Percentiles rank a stretch among this genome's conserved stretches.
Conservation (phyloP, 30 jellyfish, hydroid and myxozoan species). For the Morbakka virulenta region DNA sequence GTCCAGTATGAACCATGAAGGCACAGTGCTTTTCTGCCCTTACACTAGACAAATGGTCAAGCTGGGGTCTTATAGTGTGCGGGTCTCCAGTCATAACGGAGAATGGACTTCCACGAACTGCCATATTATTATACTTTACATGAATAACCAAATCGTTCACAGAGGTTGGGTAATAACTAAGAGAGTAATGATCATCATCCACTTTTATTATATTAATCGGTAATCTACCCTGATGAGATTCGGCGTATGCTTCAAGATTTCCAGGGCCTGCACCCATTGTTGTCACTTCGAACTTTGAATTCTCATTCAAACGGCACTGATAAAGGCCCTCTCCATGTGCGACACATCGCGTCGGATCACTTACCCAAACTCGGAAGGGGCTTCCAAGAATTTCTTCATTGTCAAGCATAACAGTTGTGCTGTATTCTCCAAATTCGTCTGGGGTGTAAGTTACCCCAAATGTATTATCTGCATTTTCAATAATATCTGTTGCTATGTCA, state of each 20-base stretch:
- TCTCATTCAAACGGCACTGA: conserved; percentile 81
- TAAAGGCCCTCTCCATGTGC: conserved; percentile 90
- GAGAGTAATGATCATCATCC: conserved; percentile 52
- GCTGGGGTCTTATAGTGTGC: conserved; percentile 29
- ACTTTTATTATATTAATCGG: conserved; percentile 51
- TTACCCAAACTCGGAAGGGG: conserved; percentile 76
- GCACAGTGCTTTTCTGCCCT: conserved; percentile 39
- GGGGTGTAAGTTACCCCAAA: conserved; percentile 63
- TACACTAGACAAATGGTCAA: conserved; percentile 15
- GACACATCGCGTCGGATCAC: conserved; percentile 80
- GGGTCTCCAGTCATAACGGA: conserved; percentile 83
- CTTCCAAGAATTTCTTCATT: conserved; percentile 80
- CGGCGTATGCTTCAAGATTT: conserved; percentile 55
- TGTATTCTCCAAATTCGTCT: conserved; percentile 72
- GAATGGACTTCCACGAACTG: conserved; percentile 89
- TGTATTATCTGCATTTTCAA: conserved; percentile 68
- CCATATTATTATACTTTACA: conserved; percentile 56
- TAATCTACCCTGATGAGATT: conserved; percentile 34
- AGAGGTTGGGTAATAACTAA: conserved; percentile 66
- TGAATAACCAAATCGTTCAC: conserved; percentile 48
- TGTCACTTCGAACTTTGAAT: conserved; percentile 68
- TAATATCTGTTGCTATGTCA: conserved; percentile 53
- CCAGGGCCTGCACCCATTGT: conserved; percentile 99
- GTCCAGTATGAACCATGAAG: conserved; percentile 40
- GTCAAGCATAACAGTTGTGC: conserved; percentile 70